Conservation (phyloP, 2,113 vertebrate species). For the Redunca redunca region DNA sequence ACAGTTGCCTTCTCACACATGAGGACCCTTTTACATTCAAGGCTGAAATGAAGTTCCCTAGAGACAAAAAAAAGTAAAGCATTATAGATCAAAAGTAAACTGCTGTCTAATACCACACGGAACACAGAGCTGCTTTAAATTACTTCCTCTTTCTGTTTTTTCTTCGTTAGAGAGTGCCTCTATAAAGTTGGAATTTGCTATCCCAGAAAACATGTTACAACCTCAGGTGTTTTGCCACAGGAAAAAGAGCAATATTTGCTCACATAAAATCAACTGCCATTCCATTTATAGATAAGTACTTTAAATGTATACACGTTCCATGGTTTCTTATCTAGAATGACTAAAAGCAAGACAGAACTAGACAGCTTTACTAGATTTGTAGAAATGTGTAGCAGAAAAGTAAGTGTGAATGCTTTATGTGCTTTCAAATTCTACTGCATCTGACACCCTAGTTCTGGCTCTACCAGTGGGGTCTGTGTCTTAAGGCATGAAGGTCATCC, state of each 20-base stretch:
- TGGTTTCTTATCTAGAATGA: neutral
- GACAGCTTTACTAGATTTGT: neutral
- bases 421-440: neutral
- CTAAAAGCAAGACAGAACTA: neutral
- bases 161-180: neutral
- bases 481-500: too few relatives aligned
- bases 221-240: neutral
- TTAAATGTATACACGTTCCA: neutral
- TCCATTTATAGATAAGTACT: neutral
- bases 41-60: neutral
- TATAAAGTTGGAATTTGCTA: neutral
- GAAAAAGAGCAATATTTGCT: neutral
- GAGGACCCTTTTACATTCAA: neutral
- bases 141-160: slow-evolving; percentile 12
- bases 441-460: neutral
- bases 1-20: neutral
- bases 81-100: neutral
- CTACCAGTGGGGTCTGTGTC: too few relatives aligned
- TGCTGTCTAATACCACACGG: neutral
- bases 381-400: neutral
- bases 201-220: neutral
- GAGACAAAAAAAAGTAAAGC: neutral
- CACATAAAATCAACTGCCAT: neutral
- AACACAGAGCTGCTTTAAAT: neutral
- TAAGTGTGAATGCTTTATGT: neutral